Conservation (phyloP, 92 coral and sea anemone species). For the Umimayanthus chanpuru region DNA sequence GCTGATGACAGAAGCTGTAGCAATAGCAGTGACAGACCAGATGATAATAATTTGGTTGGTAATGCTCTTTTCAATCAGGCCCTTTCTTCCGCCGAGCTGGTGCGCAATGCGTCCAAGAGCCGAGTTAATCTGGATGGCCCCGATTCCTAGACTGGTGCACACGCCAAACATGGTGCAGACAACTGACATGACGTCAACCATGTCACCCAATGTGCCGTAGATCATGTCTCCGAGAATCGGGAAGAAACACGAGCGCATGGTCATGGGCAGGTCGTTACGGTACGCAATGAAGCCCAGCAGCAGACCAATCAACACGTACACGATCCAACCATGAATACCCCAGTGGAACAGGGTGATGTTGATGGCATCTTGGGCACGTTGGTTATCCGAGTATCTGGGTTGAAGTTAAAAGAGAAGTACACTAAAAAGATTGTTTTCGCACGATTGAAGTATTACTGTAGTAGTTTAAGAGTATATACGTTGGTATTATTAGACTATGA, state of each 20-base stretch:
- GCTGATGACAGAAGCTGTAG: constrained; percentile 85
- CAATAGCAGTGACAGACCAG: constrained; percentile 87
- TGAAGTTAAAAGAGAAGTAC: background rate
- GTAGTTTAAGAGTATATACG: too few relatives aligned
- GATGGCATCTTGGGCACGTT: constrained; percentile 83
- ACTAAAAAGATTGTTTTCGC: too few relatives aligned
- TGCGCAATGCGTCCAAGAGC: constrained; percentile 11
- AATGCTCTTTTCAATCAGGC: constrained; percentile 43
- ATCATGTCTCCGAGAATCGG: constrained; percentile 85
- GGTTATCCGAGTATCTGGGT: constrained; percentile 78
- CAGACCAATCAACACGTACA: constrained; percentile 82
- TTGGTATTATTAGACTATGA: too few relatives aligned
- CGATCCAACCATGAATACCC: constrained; percentile 95
- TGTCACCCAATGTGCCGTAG: constrained; percentile 81
- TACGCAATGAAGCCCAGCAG: constrained; percentile 78
- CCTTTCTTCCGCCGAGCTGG: background rate
- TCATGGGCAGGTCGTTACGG: constrained; percentile 85
- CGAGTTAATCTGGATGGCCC: constrained; percentile 79
- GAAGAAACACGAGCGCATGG: constrained; percentile 88
- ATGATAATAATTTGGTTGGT: constrained; percentile 80
- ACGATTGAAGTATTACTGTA: too few relatives aligned
- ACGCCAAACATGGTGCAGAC: constrained; percentile 91
- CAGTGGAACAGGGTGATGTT: constrained; percentile 96
- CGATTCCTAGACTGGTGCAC: constrained; percentile 92
- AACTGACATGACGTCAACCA: constrained; percentile 81